Base-by-base conservation (phyloP, 1,140 invertebrate genomes). In the Lineus longissimus region DNA sequence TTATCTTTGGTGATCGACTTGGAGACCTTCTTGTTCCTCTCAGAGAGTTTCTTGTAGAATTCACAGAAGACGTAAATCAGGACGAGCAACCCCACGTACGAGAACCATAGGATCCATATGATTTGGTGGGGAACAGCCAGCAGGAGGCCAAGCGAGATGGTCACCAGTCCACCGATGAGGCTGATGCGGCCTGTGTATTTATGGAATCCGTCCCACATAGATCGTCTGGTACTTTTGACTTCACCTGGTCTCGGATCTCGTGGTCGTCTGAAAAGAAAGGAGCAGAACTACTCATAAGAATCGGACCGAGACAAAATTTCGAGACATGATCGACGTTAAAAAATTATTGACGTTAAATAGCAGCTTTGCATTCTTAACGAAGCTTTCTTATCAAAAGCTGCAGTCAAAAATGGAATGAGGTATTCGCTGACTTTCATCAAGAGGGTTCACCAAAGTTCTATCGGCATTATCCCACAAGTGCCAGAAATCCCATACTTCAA, bases 131-230 rank as follows among this genome's bases (percentile, higher is more conserved):
- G 33, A 13, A 66, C 62, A 11, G 68, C 70, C 25, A 68, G 30
- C 36, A 70, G 68, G 4, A 70, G 62, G 9, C 71, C 71, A 19
- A 72, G 61, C 11, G 64, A 64, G 29, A 72, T 70, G 45, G 70
- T 72, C 0, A 64, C 57, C 13, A 64, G 45, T 4, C 63, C 71
- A 15, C 70, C 22, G 25, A 62, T 13, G 41, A 72, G 62, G 30
- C 56, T 59, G 6, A 55, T 22, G 27, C 59, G 30, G 0, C 68
- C 68, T 13, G 56, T 55, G 36, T 61, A 56, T 36, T 60, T 33
- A 17, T 70, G 65, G 13, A 65, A 13, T 9, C 30, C 59, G 60
- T 67, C 62, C 65, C 65, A 65, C 0, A 65, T 25, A 13, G 22
- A 25, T 22, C 65, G 43, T 0, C 30, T 29, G 2, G 54, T 23